Conservation (phyloP, 2,797 vertebrate species). For the Calcarius lapponicus region DNA sequence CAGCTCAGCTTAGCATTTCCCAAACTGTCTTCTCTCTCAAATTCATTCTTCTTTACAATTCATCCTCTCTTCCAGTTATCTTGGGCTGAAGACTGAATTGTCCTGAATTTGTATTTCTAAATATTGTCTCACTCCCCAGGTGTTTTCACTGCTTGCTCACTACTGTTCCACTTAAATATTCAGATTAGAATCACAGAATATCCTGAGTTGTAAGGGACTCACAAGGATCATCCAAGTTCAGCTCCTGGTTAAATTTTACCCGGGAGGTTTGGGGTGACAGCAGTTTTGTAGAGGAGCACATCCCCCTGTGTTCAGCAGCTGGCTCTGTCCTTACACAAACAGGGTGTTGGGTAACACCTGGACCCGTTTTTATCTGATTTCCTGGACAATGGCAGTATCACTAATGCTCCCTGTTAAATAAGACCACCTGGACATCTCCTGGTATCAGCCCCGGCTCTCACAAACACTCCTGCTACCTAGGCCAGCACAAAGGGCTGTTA, state of each 20-base stretch:
- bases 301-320: background rate
- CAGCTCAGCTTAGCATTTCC: background rate
- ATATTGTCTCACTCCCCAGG: background rate
- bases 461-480: constrained; percentile 35
- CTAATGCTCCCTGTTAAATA: constrained; percentile 39
- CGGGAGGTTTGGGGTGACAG: background rate
- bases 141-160: rapidly evolving
- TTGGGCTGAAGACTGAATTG: background rate
- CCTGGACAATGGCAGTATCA: constrained; percentile 33
- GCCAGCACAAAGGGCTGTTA: constrained; percentile 28
- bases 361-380: constrained; percentile 14
- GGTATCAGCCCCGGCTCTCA: constrained; percentile 28
- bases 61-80: background rate
- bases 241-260: background rate
- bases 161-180: background rate
- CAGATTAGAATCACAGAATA: background rate
- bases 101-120: background rate
- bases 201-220: background rate
- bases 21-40: background rate
- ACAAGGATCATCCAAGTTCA: background rate
- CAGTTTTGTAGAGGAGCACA: background rate
- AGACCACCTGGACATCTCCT: constrained; percentile 46
- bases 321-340: constrained; percentile 21
- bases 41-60: background rate
- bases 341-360: constrained; percentile 52